Conservation (phyloP, 2,888 invertebrate species). For the Melanostoma scalare region DNA sequence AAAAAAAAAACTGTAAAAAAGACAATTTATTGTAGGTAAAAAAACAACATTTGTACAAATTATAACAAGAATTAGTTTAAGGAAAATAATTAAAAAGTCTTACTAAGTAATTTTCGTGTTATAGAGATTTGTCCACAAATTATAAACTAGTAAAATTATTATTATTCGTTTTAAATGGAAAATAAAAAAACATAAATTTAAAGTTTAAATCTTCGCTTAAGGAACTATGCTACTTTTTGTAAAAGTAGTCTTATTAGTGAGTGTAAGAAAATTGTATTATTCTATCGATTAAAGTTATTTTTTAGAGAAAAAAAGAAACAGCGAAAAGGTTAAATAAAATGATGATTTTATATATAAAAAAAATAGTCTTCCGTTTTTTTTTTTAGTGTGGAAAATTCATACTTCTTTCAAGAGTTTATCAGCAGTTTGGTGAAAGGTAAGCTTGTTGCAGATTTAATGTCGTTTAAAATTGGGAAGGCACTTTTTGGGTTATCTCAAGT, state of each 20-base stretch:
- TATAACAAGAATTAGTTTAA: conserved; percentile 21
- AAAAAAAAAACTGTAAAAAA: conserved; percentile 47
- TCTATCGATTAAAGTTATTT: conserved; percentile 43
- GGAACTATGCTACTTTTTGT: conserved; percentile 72
- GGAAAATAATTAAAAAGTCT: conserved; percentile 33
- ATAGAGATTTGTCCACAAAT: conserved; percentile 55
- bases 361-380: conserved; percentile 2
- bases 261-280: conserved; percentile 66
- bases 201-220: conserved; percentile 18
- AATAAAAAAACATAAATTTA: not conserved
- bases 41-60: conserved; percentile 62
- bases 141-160: conserved; percentile 70
- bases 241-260: conserved; percentile 73
- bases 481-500: too few species aligned
- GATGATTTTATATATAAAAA: conserved; percentile 59
- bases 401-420: too few species aligned
- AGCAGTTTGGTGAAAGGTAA: too few species aligned
- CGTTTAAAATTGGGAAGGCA: too few species aligned
- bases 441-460: too few species aligned
- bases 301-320: conserved; percentile 37
- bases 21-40: conserved; percentile 17
- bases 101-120: conserved; percentile 7
- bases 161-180: conserved; percentile 33
- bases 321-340: conserved; percentile 64
- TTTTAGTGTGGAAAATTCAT: not conserved